These are phyloP conservation scores for Cyclophora punctaria DNA, from an alignment of 2,888 invertebrate species.

Conservation along the genomic window DNA sequence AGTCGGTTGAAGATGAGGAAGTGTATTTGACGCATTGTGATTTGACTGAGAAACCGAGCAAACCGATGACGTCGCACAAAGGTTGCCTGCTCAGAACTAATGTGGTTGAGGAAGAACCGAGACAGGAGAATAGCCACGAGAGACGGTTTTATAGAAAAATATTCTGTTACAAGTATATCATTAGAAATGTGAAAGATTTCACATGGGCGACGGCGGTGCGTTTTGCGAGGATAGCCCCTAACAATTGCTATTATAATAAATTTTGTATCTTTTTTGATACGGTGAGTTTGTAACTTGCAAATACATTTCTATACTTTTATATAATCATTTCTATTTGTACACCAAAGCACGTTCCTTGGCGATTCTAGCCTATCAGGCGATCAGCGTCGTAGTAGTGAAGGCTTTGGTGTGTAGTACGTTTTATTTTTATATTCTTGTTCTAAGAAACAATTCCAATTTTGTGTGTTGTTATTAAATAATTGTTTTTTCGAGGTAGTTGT, in stretches of 20 bases:
- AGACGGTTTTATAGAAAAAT: conserved; percentile 38
- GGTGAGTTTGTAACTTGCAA: conserved; percentile 33
- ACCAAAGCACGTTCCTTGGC: no score
- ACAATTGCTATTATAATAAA: conserved; percentile 30
- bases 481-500: conserved; percentile 34
- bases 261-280: conserved; percentile 43
- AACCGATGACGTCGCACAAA: conserved; percentile 32
- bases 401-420: not conserved
- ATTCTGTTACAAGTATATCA: conserved; percentile 27
- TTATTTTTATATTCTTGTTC: no score
- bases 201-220: conserved; percentile 56
- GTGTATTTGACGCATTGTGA: conserved; percentile 49
- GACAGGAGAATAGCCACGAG: conserved; percentile 13
- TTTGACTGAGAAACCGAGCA: conserved; percentile 34
- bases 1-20: conserved; percentile 42
- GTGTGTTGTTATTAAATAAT: not conserved
- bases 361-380: not conserved
- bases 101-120: conserved; percentile 26
- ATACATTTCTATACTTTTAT: no score
- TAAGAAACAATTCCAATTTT: not conserved
- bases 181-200: conserved; percentile 33
- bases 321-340: no score
- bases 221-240: conserved; percentile 46
- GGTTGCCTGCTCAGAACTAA: conserved; percentile 42
- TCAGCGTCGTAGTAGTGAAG: not conserved